Conservation (phyloP, 2,797 vertebrate species). For the Urosaurus nigricauda region DNA sequence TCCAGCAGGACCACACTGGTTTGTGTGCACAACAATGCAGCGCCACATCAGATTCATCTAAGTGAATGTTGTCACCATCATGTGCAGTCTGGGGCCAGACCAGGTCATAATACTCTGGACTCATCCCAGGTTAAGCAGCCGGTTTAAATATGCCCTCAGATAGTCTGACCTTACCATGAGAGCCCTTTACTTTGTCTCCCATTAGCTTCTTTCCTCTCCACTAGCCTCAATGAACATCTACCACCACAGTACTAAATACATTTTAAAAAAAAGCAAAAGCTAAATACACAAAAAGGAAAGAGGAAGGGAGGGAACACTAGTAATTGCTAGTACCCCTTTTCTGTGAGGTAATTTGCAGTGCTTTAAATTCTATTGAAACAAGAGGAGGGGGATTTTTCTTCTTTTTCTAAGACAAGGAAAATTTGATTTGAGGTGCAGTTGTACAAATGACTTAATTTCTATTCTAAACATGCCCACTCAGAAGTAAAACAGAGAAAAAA, state of each 20-base stretch:
- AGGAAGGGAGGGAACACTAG: not conserved
- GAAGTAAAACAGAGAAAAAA: not conserved
- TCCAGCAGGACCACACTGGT: no score
- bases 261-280: no score
- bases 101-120: no score
- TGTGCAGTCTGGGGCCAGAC: no score
- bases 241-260: not conserved
- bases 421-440: slow-evolving; percentile 12
- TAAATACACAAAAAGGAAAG: not conserved
- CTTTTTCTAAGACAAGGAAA: slow-evolving; percentile 19
- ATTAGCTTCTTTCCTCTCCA: not conserved
- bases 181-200: not conserved
- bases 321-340: not conserved
- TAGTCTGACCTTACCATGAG: not conserved
- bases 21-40: no score
- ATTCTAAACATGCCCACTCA: slow-evolving; percentile 1
- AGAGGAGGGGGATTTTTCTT: not conserved
- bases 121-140: no score
- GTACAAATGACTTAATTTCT: not conserved
- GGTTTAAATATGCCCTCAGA: not conserved
- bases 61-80: no score
- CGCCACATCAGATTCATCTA: no score
- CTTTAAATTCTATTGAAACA: not conserved
- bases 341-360: not conserved
- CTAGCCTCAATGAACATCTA: not conserved